Percentiles rank a stretch among this genome's conserved stretches.
Conservation (phyloP, 2,888 invertebrate species). For the Melanargia galathea region DNA sequence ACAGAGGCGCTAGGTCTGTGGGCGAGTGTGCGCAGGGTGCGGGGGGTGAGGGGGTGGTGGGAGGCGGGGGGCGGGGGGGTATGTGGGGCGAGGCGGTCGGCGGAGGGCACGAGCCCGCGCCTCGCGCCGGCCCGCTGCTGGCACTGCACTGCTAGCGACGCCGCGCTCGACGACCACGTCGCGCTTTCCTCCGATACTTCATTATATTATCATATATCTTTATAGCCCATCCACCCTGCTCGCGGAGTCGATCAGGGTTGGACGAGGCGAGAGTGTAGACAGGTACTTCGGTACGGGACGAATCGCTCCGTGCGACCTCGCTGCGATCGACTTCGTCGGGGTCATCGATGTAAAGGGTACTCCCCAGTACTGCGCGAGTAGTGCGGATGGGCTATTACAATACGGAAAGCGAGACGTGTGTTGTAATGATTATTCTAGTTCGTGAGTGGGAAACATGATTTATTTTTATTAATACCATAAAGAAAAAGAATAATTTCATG, state of each 20-base stretch:
- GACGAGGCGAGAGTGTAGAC: no score
- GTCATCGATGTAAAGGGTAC: no score
- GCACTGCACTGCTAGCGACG: slow-evolving; percentile 1
- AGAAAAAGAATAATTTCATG: not conserved
- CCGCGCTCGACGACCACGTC: not conserved
- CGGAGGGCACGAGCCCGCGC: slow-evolving; percentile 36
- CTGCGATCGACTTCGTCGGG: no score
- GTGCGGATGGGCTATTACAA: no score
- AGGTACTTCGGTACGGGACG: no score
- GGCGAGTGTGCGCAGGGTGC: slow-evolving; percentile 4
- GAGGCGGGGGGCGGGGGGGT: slow-evolving; percentile 16
- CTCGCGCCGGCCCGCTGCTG: slow-evolving; percentile 31
- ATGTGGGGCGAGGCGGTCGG: slow-evolving; percentile 41
- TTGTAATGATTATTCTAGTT: not conserved
- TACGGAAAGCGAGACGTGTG: not conserved
- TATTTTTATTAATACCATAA: not conserved
- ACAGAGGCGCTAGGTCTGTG: not conserved
- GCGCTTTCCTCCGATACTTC: no score
- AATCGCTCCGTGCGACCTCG: no score
- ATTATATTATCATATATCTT: no score
- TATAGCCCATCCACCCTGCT: no score
- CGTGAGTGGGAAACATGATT: not conserved
- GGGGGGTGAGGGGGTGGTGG: slow-evolving; percentile 25
- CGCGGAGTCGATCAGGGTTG: no score
- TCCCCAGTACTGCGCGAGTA: no score